Evolutionary conservation across 2,113 vertebrate genomes (phyloP), one percentile per base, ranked within the genome.

Genomic region (Lophura nycthemera): DNA sequence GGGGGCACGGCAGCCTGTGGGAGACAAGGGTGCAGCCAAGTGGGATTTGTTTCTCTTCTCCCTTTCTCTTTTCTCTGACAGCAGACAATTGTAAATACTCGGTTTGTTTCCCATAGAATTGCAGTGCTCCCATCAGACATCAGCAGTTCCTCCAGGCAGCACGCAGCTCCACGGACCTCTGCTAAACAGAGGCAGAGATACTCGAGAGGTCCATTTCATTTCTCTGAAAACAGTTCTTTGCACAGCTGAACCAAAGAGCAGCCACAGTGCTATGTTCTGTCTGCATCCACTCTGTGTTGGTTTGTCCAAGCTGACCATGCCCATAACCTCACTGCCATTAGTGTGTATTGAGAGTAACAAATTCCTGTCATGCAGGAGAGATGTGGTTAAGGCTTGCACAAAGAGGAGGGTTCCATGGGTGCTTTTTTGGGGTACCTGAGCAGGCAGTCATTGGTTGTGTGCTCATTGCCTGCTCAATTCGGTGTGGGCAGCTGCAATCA

Each of bases 281-380:
- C 5, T 0, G 17, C 87, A 6, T 30, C 48, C 60, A 14, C 38
- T 4, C 0, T 0, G 0, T 50, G 0, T 10, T 0, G 0, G 4
- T 4, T 64, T 43, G 25, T 4, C 34, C 0, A 0, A 40, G 78
- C 57, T 90, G 52, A 72, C 70, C 38, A 8, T 2, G 2, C 40
- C 32, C 2, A 1, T 4, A 11, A 34, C 67, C 91, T 69, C 0
- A 0, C 9, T 1, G 34, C 2, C 43, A 82, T 93, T 75, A 82
- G 71, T 13, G 1, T 13, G 1, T 66, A 17, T 66, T 79, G 67
- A 54, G 71, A 84, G 36, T 45, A 74, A 74, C 27, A 5, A 52
- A 22, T 32, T 57, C 81, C 67, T 59, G 43, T 14, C 66, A 52
- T 29, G 60, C 61, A 19, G 83, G 60, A n/a, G 50, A 47, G 63